Conservation (phyloP, 2,888 invertebrate species). For the Eupeodes latifasciatus region DNA sequence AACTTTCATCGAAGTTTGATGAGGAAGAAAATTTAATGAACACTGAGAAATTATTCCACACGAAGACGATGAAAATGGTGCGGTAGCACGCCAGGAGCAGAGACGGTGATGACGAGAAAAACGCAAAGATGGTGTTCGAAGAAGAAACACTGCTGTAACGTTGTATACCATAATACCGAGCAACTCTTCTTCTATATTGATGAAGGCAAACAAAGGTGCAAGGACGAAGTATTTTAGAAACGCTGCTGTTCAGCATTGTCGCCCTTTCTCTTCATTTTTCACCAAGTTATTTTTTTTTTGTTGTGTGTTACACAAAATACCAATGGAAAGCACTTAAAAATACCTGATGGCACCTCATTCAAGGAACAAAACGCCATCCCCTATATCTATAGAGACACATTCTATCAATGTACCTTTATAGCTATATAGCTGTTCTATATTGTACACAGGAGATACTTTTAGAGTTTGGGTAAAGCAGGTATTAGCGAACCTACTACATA, state of each 20-base stretch:
- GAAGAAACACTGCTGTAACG: not conserved
- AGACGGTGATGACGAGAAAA: not conserved
- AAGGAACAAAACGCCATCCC: not conserved
- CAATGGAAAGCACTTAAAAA: constrained; percentile 27
- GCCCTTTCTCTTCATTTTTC: not conserved
- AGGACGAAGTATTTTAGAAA: not conserved
- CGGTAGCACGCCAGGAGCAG: not conserved
- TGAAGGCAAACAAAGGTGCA: constrained; percentile 18
- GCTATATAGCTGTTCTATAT: too few relatives aligned
- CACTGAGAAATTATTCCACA: constrained; percentile 42
- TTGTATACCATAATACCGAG: not conserved
- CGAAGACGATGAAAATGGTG: not conserved
- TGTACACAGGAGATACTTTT: not conserved
- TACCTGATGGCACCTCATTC: constrained; percentile 6
- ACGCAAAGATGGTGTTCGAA: not conserved
- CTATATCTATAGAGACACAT: not conserved
- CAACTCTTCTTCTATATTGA: too few relatives aligned
- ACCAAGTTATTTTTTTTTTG: not conserved
- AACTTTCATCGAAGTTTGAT: constrained; percentile 67
- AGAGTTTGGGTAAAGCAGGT: not conserved
- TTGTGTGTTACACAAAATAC: constrained; percentile 20
- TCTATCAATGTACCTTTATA: not conserved
- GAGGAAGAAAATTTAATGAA: constrained; percentile 67
- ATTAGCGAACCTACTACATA: not conserved
- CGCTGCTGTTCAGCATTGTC: not conserved